phyloP scores from a whole-genome alignment of 2,113 vertebrate species.

The Plecotus auritus region DNA sequence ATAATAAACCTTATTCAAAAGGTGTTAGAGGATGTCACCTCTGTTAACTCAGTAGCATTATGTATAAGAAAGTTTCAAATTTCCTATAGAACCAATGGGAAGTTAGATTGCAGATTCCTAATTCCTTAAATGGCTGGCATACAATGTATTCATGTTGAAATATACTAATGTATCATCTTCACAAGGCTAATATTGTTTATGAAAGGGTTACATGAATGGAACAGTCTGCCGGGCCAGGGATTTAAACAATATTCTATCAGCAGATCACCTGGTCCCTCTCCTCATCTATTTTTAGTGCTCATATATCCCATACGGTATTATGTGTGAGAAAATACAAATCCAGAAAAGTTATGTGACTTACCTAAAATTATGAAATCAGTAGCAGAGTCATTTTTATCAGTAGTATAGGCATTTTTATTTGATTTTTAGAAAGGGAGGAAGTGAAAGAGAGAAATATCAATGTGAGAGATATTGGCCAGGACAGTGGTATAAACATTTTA shows the following conservation, averaged over 20 bases:
- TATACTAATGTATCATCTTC: not conserved
- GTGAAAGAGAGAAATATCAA: no score
- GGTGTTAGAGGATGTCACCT: not conserved
- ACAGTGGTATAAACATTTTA: not conserved
- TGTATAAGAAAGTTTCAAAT: not conserved
- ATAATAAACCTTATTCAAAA: not conserved
- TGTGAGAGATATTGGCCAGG: no score
- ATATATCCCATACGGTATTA: not conserved
- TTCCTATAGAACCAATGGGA: not conserved
- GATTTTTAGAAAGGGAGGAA: no score
- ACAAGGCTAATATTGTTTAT: not conserved
- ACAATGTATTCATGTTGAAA: not conserved
- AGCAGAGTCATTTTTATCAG: not conserved
- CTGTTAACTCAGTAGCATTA: not conserved
- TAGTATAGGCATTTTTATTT: not conserved
- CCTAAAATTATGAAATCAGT: not conserved
- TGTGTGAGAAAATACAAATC: not conserved
- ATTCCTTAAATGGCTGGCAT: not conserved
- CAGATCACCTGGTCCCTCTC: not conserved
- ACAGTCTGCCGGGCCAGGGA: fast-evolving
- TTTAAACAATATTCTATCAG: not conserved
- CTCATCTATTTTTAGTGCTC: not conserved
- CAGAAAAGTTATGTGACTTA: not conserved
- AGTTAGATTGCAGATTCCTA: not conserved
- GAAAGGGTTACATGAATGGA: not conserved